Evolutionary conservation across 2,113 vertebrate species (phyloP).

Genomic region (Xyliphius kryptos): DNA sequence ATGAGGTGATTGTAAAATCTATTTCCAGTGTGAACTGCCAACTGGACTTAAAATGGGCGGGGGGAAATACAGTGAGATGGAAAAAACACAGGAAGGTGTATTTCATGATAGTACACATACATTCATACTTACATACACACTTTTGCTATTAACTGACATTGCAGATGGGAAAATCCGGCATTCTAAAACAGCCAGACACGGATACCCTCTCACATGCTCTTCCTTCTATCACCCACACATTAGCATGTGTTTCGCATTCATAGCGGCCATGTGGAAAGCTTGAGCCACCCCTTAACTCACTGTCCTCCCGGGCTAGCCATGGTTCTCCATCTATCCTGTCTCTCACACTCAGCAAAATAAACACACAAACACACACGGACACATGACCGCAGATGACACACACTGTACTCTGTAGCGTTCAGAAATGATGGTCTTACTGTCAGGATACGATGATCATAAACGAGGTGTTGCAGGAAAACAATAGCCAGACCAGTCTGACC

Average conservation of each 20-base stretch:
- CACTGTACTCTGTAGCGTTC: slow-evolving; percentile 4
- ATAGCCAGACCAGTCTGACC: slow-evolving; percentile 3
- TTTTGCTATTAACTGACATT: slow-evolving; percentile 61
- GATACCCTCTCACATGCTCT: slow-evolving; percentile 71
- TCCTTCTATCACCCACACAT: slow-evolving; percentile 57
- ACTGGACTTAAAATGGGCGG: slow-evolving; percentile 29
- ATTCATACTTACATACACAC: slow-evolving; percentile 20
- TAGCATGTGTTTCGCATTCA: slow-evolving; percentile 73
- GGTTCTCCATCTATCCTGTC: slow-evolving; percentile 24
- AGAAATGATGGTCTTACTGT: slow-evolving; percentile 31
- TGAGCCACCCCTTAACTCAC: slow-evolving; percentile 49
- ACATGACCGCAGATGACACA: neutral
- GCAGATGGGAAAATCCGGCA: slow-evolving; percentile 68
- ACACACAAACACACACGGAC: slow-evolving; percentile 21
- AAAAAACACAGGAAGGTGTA: slow-evolving; percentile 22
- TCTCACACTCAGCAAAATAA: slow-evolving; percentile 17
- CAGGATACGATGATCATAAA: slow-evolving; percentile 31
- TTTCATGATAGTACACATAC: slow-evolving; percentile 1
- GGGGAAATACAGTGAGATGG: slow-evolving; percentile 28
- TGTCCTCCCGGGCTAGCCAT: slow-evolving; percentile 27
- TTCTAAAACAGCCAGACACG: slow-evolving; percentile 70
- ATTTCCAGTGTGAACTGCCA: slow-evolving; percentile 50
- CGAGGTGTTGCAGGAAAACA: slow-evolving; percentile 15
- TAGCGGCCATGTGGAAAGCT: slow-evolving; percentile 65
- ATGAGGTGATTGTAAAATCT: slow-evolving; percentile 31